Percentiles rank a stretch among this genome's conserved stretches.
phyloP scores from a whole-genome alignment of 2,113 vertebrate genomes.

The Salvelinus sp. region DNA sequence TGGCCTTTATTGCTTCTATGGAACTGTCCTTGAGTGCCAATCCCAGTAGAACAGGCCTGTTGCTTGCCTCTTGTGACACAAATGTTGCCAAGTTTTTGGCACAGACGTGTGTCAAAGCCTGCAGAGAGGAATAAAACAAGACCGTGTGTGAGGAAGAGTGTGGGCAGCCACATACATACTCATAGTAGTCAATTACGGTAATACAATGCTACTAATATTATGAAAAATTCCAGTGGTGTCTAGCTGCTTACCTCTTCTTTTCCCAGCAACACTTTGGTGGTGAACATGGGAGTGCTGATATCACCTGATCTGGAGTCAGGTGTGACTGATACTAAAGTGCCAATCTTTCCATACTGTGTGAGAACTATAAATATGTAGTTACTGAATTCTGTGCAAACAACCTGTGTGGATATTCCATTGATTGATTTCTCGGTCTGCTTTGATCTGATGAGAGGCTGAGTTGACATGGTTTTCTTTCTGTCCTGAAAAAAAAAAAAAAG shows the following conservation, averaged over 20 bases:
- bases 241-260: conserved; percentile 86
- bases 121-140: conserved; percentile 34
- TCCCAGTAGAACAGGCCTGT: conserved; percentile 86
- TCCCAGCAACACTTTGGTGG: conserved; percentile 89
- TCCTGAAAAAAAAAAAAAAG: neutral
- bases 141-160: neutral
- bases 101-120: conserved; percentile 91
- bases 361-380: conserved; percentile 90
- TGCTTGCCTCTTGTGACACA: conserved; percentile 89
- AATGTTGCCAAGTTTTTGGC: conserved; percentile 88
- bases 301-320: conserved; percentile 78
- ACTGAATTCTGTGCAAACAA: conserved; percentile 91
- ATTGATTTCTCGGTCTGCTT: conserved; percentile 80
- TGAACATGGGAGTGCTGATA: conserved; percentile 78
- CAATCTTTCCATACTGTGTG: conserved; percentile 94
- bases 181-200: neutral
- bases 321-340: conserved; percentile 86
- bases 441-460: conserved; percentile 74
- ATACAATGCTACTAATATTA: neutral
- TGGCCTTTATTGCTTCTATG: conserved; percentile 79
- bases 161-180: neutral
- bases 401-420: conserved; percentile 84
- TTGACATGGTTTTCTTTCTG: conserved; percentile 71
- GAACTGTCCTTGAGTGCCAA: conserved; percentile 87
- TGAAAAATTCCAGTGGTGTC: neutral